Evolutionary conservation across 1,140 invertebrate species (phyloP), one percentile per base, ranked within the genome.

Genomic region (Drosophila santomea): DNA sequence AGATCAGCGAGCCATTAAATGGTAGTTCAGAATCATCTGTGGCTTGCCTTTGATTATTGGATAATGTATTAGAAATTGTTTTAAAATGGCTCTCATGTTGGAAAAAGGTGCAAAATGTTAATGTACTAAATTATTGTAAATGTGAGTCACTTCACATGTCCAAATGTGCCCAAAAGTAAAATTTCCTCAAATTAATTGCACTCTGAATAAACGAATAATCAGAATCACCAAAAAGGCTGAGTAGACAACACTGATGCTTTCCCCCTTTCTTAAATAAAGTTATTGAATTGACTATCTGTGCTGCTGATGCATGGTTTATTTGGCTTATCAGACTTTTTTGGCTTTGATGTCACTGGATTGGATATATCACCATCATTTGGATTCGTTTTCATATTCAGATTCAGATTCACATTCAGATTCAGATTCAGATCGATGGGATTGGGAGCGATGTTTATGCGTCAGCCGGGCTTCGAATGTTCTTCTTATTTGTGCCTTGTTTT

Each of bases 291-390:
- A 75, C 66, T 78, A 83, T 83, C 64, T 71, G 79, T 59, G 41
- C 64, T 59, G 41, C 64, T 77, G 77, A 80, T 77, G 77, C 64
- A 23, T 43, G 52, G 79, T 86, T 86, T 86, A 86, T 86, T 88
- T 86, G 80, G 62, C 84, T 89, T 86, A 86, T 86, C 84, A 83
- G 60, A 47, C 59, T 56, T 47, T 64, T 63, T 36, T 11, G 63
- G 57, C 83, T 85, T 85, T 85, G 82, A 85, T 85, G 83, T 85
- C 82, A 85, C 74, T 78, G 17, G 17, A 17, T 69, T 41, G 58
- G 41, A 11, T 54, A 59, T 35, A 50, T 55, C 69, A 64, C 63
- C 57, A 62, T 74, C 38, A 35, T 45, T 57, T 47, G 32, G 32
- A 32, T 32, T 32, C 32, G 32, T 8, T 32, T 51, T 68, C 28